phyloP scores from a whole-genome alignment of 2,113 vertebrate species.

The Elgaria multicarinata region DNA sequence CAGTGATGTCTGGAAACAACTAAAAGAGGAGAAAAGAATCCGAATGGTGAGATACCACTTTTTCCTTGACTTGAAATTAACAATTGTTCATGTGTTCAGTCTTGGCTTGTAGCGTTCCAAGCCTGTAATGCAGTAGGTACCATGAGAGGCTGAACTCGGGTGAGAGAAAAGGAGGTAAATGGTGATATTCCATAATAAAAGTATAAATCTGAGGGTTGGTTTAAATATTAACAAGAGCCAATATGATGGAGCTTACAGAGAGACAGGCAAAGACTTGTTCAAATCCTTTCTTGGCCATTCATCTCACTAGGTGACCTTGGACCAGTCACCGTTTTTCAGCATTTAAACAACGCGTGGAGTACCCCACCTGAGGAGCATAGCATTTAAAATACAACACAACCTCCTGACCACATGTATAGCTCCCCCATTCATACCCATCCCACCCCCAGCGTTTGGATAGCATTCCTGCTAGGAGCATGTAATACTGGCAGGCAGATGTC shows the following conservation, averaged over 20 bases:
- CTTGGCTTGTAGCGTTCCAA: not conserved
- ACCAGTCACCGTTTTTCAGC: not conserved
- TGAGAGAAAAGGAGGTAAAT: not conserved
- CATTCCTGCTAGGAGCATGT: not conserved
- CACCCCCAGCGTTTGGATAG: not conserved
- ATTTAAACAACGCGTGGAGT: not conserved
- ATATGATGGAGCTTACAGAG: not conserved
- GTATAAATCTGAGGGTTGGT: not conserved
- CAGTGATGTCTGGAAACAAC: constrained; percentile 94
- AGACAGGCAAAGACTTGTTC: not conserved
- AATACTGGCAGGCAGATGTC: not conserved
- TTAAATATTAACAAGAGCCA: not conserved
- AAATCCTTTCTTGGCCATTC: not conserved
- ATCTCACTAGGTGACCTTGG: not conserved
- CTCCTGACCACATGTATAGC: not conserved
- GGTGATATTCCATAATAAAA: not conserved
- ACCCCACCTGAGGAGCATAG: not conserved
- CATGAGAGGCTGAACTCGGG: not conserved
- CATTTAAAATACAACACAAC: not conserved
- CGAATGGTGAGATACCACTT: constrained; percentile 82
- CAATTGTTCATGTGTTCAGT: rapidly evolving
- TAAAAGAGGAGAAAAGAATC: constrained; percentile 92
- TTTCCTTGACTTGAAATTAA: not conserved
- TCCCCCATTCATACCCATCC: not conserved
- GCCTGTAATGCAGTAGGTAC: not conserved